phyloP scores from a whole-genome alignment of 2,113 vertebrate species.

The rabbit (Oryctolagus cuniculus) region DNA sequence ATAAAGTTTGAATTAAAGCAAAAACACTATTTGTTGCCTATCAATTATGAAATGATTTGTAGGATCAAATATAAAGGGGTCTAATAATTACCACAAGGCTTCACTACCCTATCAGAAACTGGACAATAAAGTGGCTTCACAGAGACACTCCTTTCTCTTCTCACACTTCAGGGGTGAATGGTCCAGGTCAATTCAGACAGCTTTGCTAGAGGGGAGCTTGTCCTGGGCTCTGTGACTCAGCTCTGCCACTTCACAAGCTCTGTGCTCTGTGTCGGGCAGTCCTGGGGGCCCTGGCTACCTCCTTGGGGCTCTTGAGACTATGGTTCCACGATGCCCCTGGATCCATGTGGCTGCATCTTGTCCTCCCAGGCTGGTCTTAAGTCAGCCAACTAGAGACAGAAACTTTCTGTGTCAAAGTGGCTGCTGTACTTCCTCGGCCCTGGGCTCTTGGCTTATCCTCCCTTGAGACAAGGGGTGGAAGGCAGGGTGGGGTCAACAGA shows the following conservation, averaged over 20 bases:
- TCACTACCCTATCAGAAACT: not conserved
- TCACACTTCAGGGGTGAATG: not conserved
- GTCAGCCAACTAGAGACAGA: not conserved
- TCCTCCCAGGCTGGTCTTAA: not conserved
- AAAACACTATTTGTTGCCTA: not conserved
- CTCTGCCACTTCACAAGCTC: too few relatives aligned
- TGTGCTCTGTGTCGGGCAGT: not conserved
- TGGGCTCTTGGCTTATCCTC: not conserved
- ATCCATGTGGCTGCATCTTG: not conserved
- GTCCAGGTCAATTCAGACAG: not conserved
- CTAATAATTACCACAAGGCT: not conserved
- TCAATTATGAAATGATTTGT: not conserved
- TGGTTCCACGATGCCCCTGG: not conserved
- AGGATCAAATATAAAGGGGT: not conserved
- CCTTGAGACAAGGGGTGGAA: not conserved
- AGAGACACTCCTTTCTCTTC: not conserved
- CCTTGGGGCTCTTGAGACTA: not conserved
- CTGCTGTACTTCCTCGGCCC: not conserved
- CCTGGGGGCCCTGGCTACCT: not conserved
- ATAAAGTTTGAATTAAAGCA: conserved; percentile 37
- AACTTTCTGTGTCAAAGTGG: not conserved
- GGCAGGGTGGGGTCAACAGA: not conserved
- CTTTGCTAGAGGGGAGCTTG: not conserved
- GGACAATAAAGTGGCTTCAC: not conserved
- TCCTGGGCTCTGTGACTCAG: not conserved